These are phyloP conservation scores for Platichthys stellatus DNA, from an alignment of 2,113 vertebrate genomes.

Conservation along the genomic window DNA sequence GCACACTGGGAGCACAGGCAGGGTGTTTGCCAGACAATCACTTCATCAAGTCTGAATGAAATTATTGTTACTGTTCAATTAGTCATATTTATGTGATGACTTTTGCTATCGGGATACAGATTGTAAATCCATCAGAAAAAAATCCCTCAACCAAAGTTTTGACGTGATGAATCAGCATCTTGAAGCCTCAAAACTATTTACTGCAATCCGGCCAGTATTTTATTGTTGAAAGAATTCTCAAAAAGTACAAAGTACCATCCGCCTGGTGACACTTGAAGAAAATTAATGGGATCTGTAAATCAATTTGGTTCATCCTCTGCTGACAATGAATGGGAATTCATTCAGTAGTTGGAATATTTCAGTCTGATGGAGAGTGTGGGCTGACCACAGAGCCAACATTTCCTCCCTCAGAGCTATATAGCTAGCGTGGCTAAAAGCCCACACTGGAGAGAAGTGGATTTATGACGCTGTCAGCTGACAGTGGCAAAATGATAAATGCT, in stretches of 20 bases:
- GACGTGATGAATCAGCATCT: background rate
- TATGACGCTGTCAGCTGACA: constrained; percentile 28
- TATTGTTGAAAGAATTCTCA: background rate
- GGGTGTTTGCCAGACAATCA: too few relatives aligned
- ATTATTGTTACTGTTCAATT: too few relatives aligned
- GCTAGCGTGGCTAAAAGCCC: background rate
- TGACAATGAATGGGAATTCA: too few relatives aligned
- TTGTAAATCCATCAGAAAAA: too few relatives aligned
- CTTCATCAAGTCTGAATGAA: too few relatives aligned
- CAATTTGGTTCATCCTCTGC: background rate
- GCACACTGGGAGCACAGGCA: too few relatives aligned
- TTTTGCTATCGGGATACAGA: too few relatives aligned
- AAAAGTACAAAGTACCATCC: too few relatives aligned
- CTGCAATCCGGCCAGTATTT: background rate
- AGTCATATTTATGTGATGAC: too few relatives aligned
- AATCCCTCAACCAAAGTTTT: too few relatives aligned
- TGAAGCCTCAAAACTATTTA: background rate
- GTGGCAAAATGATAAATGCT: constrained; percentile 21
- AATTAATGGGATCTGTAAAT: background rate
- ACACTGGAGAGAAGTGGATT: constrained; percentile 4
- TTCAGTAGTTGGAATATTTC: background rate
- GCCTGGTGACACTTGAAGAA: too few relatives aligned
- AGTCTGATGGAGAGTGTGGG: background rate
- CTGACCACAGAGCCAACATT: background rate
- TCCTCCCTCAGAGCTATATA: background rate